Evolutionary conservation across 1,140 invertebrate genomes (phyloP), one percentile per base, ranked within the genome.

Genomic region (Conopomorpha cramerella): DNA sequence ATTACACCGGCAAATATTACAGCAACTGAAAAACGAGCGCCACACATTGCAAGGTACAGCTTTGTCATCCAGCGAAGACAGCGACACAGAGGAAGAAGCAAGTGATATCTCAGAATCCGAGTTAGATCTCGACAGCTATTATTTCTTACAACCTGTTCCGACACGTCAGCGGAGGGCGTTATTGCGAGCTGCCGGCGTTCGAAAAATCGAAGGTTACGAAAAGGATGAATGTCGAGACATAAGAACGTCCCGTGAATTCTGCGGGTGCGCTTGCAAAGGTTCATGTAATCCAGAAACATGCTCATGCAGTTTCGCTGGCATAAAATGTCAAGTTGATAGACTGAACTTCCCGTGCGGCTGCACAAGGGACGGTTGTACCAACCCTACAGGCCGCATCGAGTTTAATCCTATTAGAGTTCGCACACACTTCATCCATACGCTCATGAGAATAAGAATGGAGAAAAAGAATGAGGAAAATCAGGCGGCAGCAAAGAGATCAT

Each of bases 321-420:
- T 99, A 40, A 96, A 97, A 78, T 99, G 94, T 65, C 94, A 96
- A 82, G 93, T 99, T 13, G 95, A 98, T 77, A 83, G 95, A 42
- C 81, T 94, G 27, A 95, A 92, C 55, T 99, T 98, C 70, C 96
- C 96, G 0, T 99, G 96, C 72, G 93, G 95, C 13, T 99, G 96
- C 74, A 89, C 91, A 0, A 86, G 91, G 43, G 95, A 98, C 53
- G 92, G 93, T 30, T 99, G 96, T 73, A 90, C 86, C 18, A 99
- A 99, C 71, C 86, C 86, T 2, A 87, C 87, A 33, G 96, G 96
- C 4, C 82, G 96, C 36, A 92, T 98, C 40, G 96, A 98, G 66
- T 98, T 98, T 53, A 97, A 98, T 74, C 94, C 95, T 0, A 86
- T 95, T 16, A 84, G 95, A 36, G 96, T 99, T 2, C 84, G 94